These are phyloP conservation scores for Sarcophaga peregrina DNA, from an alignment of 1,140 invertebrate species.

Conservation along the genomic window DNA sequence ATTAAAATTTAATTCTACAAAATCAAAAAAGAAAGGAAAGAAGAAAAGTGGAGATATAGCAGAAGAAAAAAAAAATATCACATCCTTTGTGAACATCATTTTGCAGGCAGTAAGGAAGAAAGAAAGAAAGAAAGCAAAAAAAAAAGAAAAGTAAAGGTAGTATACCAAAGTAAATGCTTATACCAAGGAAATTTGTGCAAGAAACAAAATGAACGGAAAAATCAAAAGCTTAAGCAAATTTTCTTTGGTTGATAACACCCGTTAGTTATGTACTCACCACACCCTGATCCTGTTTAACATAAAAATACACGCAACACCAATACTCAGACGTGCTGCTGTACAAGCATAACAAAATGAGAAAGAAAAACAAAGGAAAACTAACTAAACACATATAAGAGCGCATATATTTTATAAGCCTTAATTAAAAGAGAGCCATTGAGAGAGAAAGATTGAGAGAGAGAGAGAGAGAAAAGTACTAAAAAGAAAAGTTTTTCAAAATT, in stretches of 20 bases:
- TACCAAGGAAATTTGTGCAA: conserved; percentile 46
- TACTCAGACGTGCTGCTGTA: too few species aligned
- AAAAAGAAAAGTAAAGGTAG: background rate
- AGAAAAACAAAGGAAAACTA: conserved; percentile 7
- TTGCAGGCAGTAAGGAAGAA: background rate
- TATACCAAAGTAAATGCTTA: conserved; percentile 34
- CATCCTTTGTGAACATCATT: conserved; percentile 17
- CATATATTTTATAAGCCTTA: too few species aligned
- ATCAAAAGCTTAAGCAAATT: background rate
- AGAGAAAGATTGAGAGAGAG: background rate
- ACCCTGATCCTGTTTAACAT: conserved; percentile 62
- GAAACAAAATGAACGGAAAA: background rate
- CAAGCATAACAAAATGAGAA: too few species aligned
- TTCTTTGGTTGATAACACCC: background rate
- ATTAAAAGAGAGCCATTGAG: background rate
- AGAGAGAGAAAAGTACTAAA: background rate
- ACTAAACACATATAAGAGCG: background rate
- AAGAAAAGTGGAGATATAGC: background rate
- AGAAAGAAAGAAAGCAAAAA: too few species aligned
- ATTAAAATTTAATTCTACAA: background rate
- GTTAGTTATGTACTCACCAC: conserved; percentile 57
- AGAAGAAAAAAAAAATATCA: conserved; percentile 11
- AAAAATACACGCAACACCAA: conserved; percentile 17
- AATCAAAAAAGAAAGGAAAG: conserved; percentile 39
- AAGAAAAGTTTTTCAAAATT: background rate